Evolutionary conservation across 2,888 invertebrate genomes (phyloP).

Genomic region (Sericinus montela): DNA sequence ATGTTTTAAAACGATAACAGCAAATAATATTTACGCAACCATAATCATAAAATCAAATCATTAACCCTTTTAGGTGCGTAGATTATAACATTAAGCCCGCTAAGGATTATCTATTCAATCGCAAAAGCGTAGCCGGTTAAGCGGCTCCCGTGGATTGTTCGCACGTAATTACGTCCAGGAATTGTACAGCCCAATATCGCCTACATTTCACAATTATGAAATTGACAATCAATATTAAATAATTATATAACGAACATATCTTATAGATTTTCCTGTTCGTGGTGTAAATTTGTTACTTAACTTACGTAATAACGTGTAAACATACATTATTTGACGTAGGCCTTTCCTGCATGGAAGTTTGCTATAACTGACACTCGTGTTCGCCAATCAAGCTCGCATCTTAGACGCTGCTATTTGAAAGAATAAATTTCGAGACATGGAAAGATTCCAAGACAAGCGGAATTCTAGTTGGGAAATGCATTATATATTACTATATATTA

Average conservation of each 20-base stretch:
- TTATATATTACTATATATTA: no score
- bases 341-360: no score
- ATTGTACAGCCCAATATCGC: constrained; percentile 2
- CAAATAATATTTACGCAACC: not conserved
- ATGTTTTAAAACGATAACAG: not conserved
- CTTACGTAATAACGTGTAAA: no score
- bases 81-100: constrained; percentile 14
- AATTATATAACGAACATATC: not conserved
- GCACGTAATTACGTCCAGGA: constrained; percentile 12
- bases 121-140: not conserved
- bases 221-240: constrained; percentile 14
- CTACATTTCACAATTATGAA: constrained; percentile 6
- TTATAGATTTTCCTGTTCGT: no score
- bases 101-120: constrained; percentile 14
- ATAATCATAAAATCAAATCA: not conserved
- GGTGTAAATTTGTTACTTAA: no score
- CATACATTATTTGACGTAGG: no score
- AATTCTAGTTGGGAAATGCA: no score
- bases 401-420: no score
- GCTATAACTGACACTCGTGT: no score
- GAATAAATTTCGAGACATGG: no score
- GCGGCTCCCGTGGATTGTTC: constrained; percentile 8
- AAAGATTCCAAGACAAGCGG: no score
- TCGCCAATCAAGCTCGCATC: no score
- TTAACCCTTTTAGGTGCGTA: constrained; percentile 10